Percentiles rank a stretch among this genome's conserved stretches.
These are phyloP conservation scores for Drosophila paulistorum DNA, from an alignment of 1,140 invertebrate species.

Conservation along the genomic window DNA sequence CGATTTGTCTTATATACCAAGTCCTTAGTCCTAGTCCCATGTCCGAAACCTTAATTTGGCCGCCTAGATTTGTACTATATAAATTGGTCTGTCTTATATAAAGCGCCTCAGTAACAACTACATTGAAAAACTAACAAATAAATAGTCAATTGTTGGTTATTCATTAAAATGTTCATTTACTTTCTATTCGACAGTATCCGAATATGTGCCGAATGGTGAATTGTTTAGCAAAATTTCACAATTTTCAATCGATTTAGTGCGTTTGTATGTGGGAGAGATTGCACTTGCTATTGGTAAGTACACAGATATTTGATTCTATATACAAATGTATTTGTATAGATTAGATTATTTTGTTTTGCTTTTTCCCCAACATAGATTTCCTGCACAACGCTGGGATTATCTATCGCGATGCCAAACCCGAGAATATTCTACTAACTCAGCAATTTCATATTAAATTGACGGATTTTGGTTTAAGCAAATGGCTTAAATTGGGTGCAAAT, in stretches of 20 bases:
- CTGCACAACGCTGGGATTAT: slow-evolving; percentile 95
- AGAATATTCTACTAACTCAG: slow-evolving; percentile 93
- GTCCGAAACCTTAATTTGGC: too few species aligned
- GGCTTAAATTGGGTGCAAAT: slow-evolving; percentile 89
- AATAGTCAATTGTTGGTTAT: too few species aligned
- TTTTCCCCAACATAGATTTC: slow-evolving; percentile 88
- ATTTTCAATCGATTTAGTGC: slow-evolving; percentile 88
- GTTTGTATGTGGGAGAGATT: slow-evolving; percentile 93
- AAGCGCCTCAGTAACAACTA: too few species aligned
- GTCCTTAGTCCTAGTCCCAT: too few species aligned
- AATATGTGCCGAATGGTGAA: slow-evolving; percentile 92
- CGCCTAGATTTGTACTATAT: too few species aligned
- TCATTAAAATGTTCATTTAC: neutral
- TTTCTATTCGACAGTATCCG: slow-evolving; percentile 88
- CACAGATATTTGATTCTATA: neutral
- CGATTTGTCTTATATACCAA: too few species aligned
- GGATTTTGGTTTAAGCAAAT: slow-evolving; percentile 97
- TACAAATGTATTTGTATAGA: neutral
- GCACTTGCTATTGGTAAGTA: slow-evolving; percentile 91
- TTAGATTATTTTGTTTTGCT: too few species aligned
- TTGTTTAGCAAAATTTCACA: slow-evolving; percentile 88
- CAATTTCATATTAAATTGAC: slow-evolving; percentile 92
- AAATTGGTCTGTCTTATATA: too few species aligned
- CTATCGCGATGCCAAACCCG: slow-evolving; percentile 95
- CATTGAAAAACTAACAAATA: too few species aligned